Evolutionary conservation across 92 coral and sea anemone species (phyloP), one percentile per base, ranked within the genome.

Genomic region (Porites cylindrica): DNA sequence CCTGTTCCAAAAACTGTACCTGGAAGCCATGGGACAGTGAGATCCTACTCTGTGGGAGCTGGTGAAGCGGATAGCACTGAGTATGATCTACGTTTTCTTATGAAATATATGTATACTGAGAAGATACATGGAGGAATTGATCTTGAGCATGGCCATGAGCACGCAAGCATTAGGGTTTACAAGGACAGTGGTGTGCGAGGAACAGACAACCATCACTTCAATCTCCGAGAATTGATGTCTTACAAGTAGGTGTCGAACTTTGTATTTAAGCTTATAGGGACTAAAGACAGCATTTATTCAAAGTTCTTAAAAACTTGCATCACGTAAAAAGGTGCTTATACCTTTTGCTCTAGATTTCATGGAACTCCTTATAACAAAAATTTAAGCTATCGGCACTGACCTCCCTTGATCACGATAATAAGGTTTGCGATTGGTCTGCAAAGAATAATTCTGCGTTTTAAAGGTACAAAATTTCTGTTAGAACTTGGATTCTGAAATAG

Each of bases 11-110:
- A 21, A 26, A 82, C 89, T 6, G 21, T 63, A 38, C 67, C 91
- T 6, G 50, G 80, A 12, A 93, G 98, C 1, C 95, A 94, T 68
- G 91, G 91, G 51, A 92, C 92, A 7, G 63, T 92, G 16, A 85
- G 95, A 52, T 70, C 88, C 1, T 92, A 92, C 77, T 60, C 87
- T n/a, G 66, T 26, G 51, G 95, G 90, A 19, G 95, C 90, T 60
- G 87, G 90, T 53, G 92, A 92, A 20, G 87, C 54, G 79, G 95
- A 92, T 66, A 92, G 72, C 66, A 75, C 64, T 18, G 69, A 82
- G 66, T 92, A 79, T 72, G 85, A 92, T 56, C 68, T 92, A 62
- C 90, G 84, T 77, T 90, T 88, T 73, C 85, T 92, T 66, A 89
- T 89, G 85, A 92, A 85, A 85, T 81, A 75, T 71, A 86, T 85